Evolutionary conservation across 1,140 invertebrate species (phyloP).

Genomic region (Solenopsis fugax): DNA sequence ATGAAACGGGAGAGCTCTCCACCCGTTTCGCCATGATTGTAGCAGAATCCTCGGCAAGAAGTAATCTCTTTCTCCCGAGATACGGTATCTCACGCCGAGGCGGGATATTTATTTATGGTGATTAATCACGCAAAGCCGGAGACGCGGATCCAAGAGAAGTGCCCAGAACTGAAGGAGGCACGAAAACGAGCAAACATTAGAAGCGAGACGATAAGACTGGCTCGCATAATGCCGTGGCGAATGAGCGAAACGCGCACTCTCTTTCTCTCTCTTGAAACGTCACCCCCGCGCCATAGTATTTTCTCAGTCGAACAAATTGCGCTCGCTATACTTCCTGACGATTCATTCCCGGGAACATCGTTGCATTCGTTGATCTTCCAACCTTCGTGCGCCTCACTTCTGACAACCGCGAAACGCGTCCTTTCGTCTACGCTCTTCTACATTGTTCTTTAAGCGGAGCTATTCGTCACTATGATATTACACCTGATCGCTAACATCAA

Average conservation of each 20-base stretch:
- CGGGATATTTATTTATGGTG: slow-evolving; percentile 72
- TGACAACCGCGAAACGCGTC: slow-evolving; percentile 28
- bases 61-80: slow-evolving; percentile 61
- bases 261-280: slow-evolving; percentile 46
- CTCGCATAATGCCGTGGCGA: slow-evolving; percentile 56
- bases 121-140: slow-evolving; percentile 68
- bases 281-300: neutral
- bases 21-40: slow-evolving; percentile 39
- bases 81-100: slow-evolving; percentile 48
- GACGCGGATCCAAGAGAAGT: slow-evolving; percentile 52
- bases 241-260: slow-evolving; percentile 23
- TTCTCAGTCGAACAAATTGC: slow-evolving; percentile 46
- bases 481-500: slow-evolving; percentile 4
- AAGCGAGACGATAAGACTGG: slow-evolving; percentile 60
- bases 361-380: slow-evolving; percentile 39
- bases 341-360: slow-evolving; percentile 44
- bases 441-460: slow-evolving; percentile 28
- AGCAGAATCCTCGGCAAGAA: slow-evolving; percentile 56
- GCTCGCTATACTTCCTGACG: slow-evolving; percentile 37
- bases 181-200: slow-evolving; percentile 66
- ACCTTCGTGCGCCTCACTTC: neutral
- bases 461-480: slow-evolving; percentile 14
- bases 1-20: neutral
- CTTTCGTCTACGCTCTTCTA: neutral
- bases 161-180: slow-evolving; percentile 28